Conservation (phyloP, 2,113 vertebrate genomes). For the Andinoacara biseriatus region DNA sequence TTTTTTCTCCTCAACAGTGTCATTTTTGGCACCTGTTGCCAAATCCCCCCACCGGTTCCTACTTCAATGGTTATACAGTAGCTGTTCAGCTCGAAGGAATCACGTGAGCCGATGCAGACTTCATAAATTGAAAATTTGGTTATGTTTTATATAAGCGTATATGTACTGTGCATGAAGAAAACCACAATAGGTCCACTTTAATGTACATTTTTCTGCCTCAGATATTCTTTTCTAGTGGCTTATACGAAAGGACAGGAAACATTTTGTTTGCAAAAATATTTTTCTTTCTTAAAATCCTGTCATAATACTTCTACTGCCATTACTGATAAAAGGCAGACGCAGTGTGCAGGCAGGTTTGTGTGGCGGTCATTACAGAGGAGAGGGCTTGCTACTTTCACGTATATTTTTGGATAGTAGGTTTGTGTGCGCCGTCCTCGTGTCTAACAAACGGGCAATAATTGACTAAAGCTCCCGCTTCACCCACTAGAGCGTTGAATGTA, state of each 20-base stretch:
- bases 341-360: background rate
- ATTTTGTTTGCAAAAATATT: background rate
- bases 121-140: background rate
- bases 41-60: too few relatives aligned
- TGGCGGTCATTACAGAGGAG: background rate
- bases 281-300: background rate
- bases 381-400: conserved; percentile 32
- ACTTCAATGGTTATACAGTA: too few relatives aligned
- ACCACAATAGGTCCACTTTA: background rate
- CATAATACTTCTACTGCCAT: background rate
- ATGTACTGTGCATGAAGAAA: background rate
- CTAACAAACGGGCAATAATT: conserved; percentile 61
- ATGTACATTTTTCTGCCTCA: background rate
- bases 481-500: conserved; percentile 51
- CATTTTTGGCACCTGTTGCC: too few relatives aligned
- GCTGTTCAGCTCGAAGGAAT: too few relatives aligned
- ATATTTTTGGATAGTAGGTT: background rate
- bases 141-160: background rate
- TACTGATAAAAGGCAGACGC: background rate
- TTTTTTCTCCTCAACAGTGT: too few relatives aligned
- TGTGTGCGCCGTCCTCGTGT: background rate
- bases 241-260: background rate
- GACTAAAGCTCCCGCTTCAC: conserved; percentile 43
- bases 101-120: too few relatives aligned
- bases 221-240: background rate